Conservation (phyloP, 2,888 invertebrate genomes). For the Orthosia gracilis region DNA sequence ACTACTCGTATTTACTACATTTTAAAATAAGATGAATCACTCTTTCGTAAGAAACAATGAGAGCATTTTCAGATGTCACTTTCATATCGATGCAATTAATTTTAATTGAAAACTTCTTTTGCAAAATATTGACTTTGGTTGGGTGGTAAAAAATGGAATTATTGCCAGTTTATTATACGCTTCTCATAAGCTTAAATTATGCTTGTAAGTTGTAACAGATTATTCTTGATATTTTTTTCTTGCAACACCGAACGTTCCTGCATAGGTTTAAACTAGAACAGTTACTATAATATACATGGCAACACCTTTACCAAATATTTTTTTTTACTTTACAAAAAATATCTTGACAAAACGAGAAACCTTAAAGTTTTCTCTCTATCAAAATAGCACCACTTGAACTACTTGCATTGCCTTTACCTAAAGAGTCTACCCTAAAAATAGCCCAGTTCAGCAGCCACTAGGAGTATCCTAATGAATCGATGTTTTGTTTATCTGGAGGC, state of each 20-base stretch:
- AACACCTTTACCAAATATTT: not conserved
- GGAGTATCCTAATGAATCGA: constrained; percentile 16
- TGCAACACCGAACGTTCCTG: not conserved
- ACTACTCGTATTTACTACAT: constrained; percentile 1
- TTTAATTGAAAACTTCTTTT: constrained; percentile 36
- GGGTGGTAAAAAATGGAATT: not conserved
- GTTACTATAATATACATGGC: not conserved
- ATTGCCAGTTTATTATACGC: not conserved
- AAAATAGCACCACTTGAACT: not conserved
- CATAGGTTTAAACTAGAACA: not conserved
- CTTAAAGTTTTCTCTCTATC: not conserved
- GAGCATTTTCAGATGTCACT: constrained; percentile 29
- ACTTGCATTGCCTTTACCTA: not conserved
- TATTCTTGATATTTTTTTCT: too few species aligned
- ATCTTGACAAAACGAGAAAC: not conserved
- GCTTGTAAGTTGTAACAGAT: too few species aligned
- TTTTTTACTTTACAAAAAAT: not conserved
- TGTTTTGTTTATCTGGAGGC: constrained; percentile 24
- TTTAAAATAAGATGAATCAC: constrained; percentile 15
- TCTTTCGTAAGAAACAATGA: constrained; percentile 17
- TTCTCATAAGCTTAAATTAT: too few species aligned
- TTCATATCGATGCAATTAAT: constrained; percentile 41
- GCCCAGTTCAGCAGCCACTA: not conserved
- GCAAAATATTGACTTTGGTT: constrained; percentile 15
- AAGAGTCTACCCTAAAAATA: not conserved